phyloP scores from a whole-genome alignment of 2,888 invertebrate genomes.

The Microplitis deprimator region DNA sequence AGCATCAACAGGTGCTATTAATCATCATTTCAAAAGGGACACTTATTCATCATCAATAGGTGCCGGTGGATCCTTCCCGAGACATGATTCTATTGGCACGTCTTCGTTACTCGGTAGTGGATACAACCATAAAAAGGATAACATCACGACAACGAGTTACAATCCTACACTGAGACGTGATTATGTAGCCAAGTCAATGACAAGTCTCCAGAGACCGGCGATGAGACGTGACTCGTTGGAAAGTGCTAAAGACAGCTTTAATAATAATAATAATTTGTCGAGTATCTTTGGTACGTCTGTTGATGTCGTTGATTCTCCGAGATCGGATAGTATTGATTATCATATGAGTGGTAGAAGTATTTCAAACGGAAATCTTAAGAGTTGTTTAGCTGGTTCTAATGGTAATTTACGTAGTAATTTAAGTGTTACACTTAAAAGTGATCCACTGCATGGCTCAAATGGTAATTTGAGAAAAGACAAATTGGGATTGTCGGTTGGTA shows the following conservation, averaged over 20 bases:
- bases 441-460: constrained; percentile 58
- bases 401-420: constrained; percentile 62
- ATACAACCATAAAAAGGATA: constrained; percentile 62
- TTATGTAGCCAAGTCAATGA: constrained; percentile 69
- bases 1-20: constrained; percentile 65
- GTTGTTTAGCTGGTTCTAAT: constrained; percentile 62
- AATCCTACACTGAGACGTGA: constrained; percentile 65
- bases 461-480: constrained; percentile 61
- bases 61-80: constrained; percentile 62
- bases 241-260: constrained; percentile 9
- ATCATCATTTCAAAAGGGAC: constrained; percentile 60
- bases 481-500: constrained; percentile 48
- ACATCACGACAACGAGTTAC: constrained; percentile 50
- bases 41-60: constrained; percentile 42
- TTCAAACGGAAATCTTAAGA: constrained; percentile 61
- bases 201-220: constrained; percentile 61
- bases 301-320: constrained; percentile 55
- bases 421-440: constrained; percentile 65
- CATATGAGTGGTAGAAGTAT: constrained; percentile 52
- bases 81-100: constrained; percentile 71
- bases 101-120: constrained; percentile 57
- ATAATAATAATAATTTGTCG: constrained; percentile 52
- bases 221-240: constrained; percentile 51
- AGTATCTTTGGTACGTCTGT: constrained; percentile 55
- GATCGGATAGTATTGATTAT: constrained; percentile 72